Base-by-base conservation (phyloP, 2,888 invertebrate species). In the Neoitamus cyanurus region DNA sequence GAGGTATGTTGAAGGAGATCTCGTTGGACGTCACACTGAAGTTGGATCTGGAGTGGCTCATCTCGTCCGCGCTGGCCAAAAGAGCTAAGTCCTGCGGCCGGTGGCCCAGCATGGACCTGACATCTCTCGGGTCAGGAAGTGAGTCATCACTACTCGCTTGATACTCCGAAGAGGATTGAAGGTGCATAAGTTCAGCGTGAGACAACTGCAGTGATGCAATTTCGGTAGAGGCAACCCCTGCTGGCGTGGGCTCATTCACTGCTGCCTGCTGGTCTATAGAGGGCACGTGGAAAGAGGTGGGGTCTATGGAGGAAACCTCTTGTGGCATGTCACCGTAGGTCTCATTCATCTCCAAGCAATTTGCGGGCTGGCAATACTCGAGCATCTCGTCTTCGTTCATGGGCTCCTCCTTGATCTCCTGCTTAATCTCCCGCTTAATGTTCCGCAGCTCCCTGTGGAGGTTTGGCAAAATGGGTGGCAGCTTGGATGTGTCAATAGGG, bases 311-410 rank as follows among this genome's bases (percentile, higher is more conserved):
- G 3, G 77, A 46, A 11, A 46, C 15, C 25, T 77, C 48, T 11
- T 28, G 28, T 3, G 9, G 78, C 6, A 34, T 58, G 30, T 78
- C 48, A n/a, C 25, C 36, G 7, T 69, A 82, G 9, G 25, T 69
- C 3, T 69, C 25, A 36, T 69, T 75, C 37, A 28, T 46, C n/a
- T 75, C 73, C n/a, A 83, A 83, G 72, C 20, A 70, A 36, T 73
- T 25, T 25, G 48, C 37, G 25, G 34, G 69, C n/a, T 82, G 68
- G 9, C 82, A 82, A 28, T 69, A 69, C 15, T 69, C 69, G 1
- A 69, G 25, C 28, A 83, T 42, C 20, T 48, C 73, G 28, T 83
- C 73, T n/a, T 75, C 83, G n/a, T 83, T 48, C 34, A 83, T 73
- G n/a, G 58, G 48, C 20, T 73, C 34, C 20, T 83, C 70, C 30